Evolutionary conservation across 2,888 invertebrate genomes (phyloP), one percentile per base, ranked within the genome.

Genomic region (Ariolimax columbianus): DNA sequence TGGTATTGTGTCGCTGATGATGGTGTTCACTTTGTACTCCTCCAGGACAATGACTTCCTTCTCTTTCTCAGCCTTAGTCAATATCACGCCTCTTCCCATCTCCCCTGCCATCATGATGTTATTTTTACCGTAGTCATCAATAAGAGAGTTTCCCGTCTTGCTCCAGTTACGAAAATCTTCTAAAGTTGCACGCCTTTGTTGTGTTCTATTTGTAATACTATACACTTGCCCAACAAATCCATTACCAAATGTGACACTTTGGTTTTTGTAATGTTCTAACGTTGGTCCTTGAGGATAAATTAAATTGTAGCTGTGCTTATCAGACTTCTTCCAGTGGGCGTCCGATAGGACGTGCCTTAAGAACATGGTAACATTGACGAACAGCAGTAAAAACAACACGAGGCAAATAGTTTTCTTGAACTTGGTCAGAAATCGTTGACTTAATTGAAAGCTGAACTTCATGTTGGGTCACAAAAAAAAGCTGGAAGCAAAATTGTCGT

Each of bases 1-100:
- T 0, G 91, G 90, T 51, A 91, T 90, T 14, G 87, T 33, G 81
- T 92, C 92, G 87, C 92, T 92, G 70, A 89, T 90, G 30, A 88
- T 81, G 6, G 89, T 89, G 82, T 92, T 91, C 4, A 92, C 70
- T 38, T 88, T 85, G 79, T 88, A 90, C 40, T 89, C 86, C 26
- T 87, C 66, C 47, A 90, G 84, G 0, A 86, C 66, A 11, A 83
- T 55, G 0, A 86, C 70, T 17, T 86, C 89, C 36, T 86, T 80
- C 30, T 68, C 72, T 77, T 88, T 86, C 73, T 90, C 89, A 2
- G 83, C 79, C 0, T 87, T 88, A 1, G 87, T 86, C 23, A 91
- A 86, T 14, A 87, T 86, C 11, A 92, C 88, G 0, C 90, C 90
- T 40, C 87, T 55, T 19, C 92, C 91, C 83, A 88, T 84, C 83